A percentile compares a stretch with the other conserved stretches of the same genome.
These are phyloP conservation scores for Pelecanus crispus DNA, from an alignment of 2,113 vertebrate genomes.

Conservation along the genomic window DNA sequence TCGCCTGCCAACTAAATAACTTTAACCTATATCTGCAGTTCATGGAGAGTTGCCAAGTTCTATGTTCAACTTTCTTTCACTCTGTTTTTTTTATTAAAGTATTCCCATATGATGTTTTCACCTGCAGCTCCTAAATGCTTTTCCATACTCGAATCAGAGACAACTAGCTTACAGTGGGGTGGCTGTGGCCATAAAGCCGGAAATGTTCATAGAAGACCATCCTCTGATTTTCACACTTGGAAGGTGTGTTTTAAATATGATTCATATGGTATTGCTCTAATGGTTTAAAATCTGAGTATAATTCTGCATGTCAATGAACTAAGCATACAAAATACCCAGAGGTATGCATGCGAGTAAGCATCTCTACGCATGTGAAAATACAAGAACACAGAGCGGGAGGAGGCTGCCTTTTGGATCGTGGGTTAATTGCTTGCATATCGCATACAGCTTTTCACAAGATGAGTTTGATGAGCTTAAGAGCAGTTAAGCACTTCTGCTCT, in stretches of 20 bases:
- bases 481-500: background rate
- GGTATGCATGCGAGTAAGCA: background rate
- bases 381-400: background rate
- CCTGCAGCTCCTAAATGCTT: conserved; percentile 51
- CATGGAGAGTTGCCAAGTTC: conserved; percentile 25
- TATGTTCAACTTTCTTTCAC: conserved; percentile 39
- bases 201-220: background rate
- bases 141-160: conserved; percentile 21
- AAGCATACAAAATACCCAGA: background rate
- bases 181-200: background rate
- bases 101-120: conserved; percentile 47
- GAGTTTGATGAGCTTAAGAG: background rate
- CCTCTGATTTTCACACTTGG: conserved; percentile 28
- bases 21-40: conserved; percentile 46
- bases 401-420: background rate
- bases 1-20: conserved; percentile 44
- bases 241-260: background rate
- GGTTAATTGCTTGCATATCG: background rate
- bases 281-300: background rate
- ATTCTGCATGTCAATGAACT: background rate
- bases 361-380: background rate
- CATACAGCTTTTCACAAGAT: background rate
- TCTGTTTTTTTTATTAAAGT: conserved; percentile 29
- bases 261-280: background rate
- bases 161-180: background rate